A percentile compares a stretch with the other conserved stretches of the same genome.
These are phyloP conservation scores for Spisula subtruncata DNA, from an alignment of 2,888 invertebrate species.

Conservation along the genomic window DNA sequence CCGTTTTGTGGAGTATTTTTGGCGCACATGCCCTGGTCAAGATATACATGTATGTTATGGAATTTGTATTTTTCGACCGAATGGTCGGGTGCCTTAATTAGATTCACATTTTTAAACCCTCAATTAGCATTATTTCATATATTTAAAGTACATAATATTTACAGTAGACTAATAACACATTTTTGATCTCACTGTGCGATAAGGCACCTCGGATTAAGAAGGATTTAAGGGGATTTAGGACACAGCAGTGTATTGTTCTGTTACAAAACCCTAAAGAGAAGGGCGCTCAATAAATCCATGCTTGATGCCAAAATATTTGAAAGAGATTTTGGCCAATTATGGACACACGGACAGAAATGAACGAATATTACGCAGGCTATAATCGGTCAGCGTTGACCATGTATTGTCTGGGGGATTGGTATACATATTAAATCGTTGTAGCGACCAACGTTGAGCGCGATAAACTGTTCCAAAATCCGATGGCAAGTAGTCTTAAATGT, in stretches of 20 bases:
- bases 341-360: neutral
- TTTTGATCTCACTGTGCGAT: constrained; percentile 27
- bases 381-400: constrained; percentile 29
- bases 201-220: constrained; percentile 45
- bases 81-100: neutral
- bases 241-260: constrained; percentile 25
- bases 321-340: constrained; percentile 35
- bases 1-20: no score
- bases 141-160: neutral
- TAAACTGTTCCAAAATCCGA: neutral
- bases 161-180: neutral
- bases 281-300: constrained; percentile 27
- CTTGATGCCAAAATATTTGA: constrained; percentile 41
- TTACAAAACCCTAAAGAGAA: constrained; percentile 25
- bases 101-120: neutral
- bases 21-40: no score
- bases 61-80: neutral
- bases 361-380: constrained; percentile 17
- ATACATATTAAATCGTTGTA: neutral
- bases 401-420: constrained; percentile 15
- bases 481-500: neutral
- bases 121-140: constrained; percentile 20
- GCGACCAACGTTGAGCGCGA: neutral
- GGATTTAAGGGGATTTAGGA: constrained; percentile 44
- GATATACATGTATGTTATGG: no score